Evolutionary conservation across 2,113 vertebrate species (phyloP).

Genomic region (Sebastes fasciatus): DNA sequence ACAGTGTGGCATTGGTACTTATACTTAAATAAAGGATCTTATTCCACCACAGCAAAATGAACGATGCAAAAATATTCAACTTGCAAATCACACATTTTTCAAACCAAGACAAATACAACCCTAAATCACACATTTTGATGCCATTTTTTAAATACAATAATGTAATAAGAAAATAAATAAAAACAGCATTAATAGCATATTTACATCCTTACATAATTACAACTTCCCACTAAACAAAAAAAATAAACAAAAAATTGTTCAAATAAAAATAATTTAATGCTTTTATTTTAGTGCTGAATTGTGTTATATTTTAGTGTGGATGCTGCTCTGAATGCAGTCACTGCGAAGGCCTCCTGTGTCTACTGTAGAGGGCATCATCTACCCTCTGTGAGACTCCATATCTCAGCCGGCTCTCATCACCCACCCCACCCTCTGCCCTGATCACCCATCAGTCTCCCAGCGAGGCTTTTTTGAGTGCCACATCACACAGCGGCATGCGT

Average conservation of each 20-base stretch:
- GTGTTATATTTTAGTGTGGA: background rate
- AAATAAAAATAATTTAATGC: background rate
- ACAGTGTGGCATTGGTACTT: background rate
- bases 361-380: slow-evolving; percentile 86
- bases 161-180: background rate
- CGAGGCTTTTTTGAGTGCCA: slow-evolving; percentile 65
- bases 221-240: background rate
- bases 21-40: background rate
- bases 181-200: background rate
- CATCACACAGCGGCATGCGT: slow-evolving; percentile 77
- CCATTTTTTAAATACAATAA: background rate
- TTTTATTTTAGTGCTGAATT: background rate
- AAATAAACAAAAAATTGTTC: background rate
- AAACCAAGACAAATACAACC: background rate
- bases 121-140: background rate
- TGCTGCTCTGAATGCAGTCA: slow-evolving; percentile 6
- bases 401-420: slow-evolving; percentile 54
- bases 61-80: background rate
- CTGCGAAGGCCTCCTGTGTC: slow-evolving; percentile 54
- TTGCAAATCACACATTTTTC: background rate
- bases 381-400: slow-evolving; percentile 69
- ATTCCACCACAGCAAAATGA: background rate
- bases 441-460: slow-evolving; percentile 70
- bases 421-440: slow-evolving; percentile 54
- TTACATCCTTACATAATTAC: background rate